A percentile compares a stretch with the other conserved stretches of the same genome.
phyloP scores from a whole-genome alignment of 2,797 vertebrate genomes.

The Poecilia wingei region DNA sequence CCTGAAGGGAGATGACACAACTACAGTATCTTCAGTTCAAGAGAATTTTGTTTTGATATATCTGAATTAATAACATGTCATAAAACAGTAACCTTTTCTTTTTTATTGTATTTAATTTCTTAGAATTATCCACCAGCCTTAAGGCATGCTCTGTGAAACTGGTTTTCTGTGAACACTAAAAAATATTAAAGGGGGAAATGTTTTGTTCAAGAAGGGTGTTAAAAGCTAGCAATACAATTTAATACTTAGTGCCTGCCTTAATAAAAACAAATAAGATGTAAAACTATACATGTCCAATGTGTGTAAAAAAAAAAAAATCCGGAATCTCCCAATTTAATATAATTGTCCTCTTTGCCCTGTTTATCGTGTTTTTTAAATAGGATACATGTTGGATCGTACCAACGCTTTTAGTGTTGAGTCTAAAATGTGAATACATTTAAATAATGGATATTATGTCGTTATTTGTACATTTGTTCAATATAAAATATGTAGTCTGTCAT shows the following conservation, averaged over 20 bases:
- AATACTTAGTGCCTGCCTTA: background rate
- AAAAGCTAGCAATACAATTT: background rate
- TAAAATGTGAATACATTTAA: background rate
- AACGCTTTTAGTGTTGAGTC: background rate
- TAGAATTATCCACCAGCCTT: background rate
- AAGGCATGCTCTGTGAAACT: background rate
- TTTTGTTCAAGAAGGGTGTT: background rate
- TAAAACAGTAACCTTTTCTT: background rate
- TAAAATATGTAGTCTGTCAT: background rate
- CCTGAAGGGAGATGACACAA: background rate
- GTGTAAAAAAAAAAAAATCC: background rate
- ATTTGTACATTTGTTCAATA: background rate
- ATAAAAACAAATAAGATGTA: background rate
- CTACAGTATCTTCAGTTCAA: background rate
- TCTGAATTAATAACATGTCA: background rate
- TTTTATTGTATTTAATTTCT: background rate
- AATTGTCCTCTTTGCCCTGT: background rate
- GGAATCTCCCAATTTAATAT: background rate
- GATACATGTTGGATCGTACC: background rate
- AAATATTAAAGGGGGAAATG: background rate
- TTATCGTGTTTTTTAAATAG: background rate
- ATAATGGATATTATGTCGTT: background rate
- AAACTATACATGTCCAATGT: background rate
- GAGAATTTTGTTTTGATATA: background rate
- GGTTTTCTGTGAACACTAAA: background rate